Base-by-base conservation (phyloP, 2,113 vertebrate species). In the Callopanchax toddi region DNA sequence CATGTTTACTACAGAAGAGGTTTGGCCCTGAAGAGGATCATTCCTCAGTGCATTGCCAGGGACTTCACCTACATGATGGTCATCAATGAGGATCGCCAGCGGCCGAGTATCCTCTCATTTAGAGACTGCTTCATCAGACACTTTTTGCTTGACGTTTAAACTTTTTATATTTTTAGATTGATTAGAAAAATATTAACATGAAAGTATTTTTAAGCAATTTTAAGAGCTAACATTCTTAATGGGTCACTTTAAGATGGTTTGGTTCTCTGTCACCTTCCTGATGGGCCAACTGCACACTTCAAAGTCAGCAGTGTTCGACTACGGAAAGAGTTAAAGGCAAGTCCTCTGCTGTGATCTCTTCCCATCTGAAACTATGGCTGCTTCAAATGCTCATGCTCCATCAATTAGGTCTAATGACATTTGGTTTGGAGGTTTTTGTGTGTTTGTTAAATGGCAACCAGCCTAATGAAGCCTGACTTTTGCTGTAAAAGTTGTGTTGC, bases 1-100 rank as follows among this genome's bases (percentile, higher is more conserved):
- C 93, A 98, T 1, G 96, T 98, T 49, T 99, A 96, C 86, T 99
- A 99, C 78, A 93, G 97, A 90, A 94, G 95, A 93, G 97, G 97
- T 66, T 78, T 99, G 82, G 96, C 97, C 68, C 86, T 99, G 80
- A 99, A 99, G 87, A 97, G 84, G 84, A 88, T 99, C 81, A 96
- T 98, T 66, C 96, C 96, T 29, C 97, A 99, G 83, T 99, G 97
- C 43, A 69, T 95, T 40, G 88, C 96, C 42, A 94, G 94, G 84
- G 87, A 94, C 82, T 99, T 98, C 82, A 99, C 96, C 0, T 96
- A 98, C 86, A 90, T 99, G 57, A 91, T 99, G 0, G 94, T 99
- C 79, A 89, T 99, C 85, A 99, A 99, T 29, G 93, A 99, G 90
- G 95, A 99, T 83, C 93, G 97, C 64, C 96, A 96, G 89, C 60